phyloP scores from a whole-genome alignment of 2,797 vertebrate genomes.

The Enteromius radiatus region DNA sequence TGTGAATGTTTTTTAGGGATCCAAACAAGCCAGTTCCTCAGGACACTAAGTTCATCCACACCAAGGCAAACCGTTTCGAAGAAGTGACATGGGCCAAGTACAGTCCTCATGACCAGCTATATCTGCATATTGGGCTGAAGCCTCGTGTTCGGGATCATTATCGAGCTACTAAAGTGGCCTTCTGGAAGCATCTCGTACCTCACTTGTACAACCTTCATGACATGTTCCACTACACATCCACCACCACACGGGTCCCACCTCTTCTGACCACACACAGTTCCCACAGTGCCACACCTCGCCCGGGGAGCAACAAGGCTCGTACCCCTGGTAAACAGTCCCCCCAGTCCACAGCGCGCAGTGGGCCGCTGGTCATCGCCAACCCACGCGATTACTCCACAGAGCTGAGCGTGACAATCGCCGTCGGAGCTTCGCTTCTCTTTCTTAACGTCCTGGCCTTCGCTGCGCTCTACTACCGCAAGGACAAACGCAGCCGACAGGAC shows the following conservation, averaged over 20 bases:
- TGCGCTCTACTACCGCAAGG: conserved; percentile 89
- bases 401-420: conserved; percentile 88
- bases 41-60: conserved; percentile 92
- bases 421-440: conserved; percentile 88
- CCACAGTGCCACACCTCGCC: conserved; percentile 79
- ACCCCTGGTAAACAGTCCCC: conserved; percentile 78
- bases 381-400: conserved; percentile 89
- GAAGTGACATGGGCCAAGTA: conserved; percentile 92
- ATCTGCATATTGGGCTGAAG: conserved; percentile 89
- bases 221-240: conserved; percentile 91
- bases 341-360: conserved; percentile 83
- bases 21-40: conserved; percentile 90
- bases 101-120: conserved; percentile 87
- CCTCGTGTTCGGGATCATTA: conserved; percentile 89
- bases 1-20: conserved; percentile 71
- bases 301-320: conserved; percentile 79
- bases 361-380: conserved; percentile 85
- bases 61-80: conserved; percentile 89
- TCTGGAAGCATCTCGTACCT: conserved; percentile 90
- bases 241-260: conserved; percentile 87
- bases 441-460: conserved; percentile 89
- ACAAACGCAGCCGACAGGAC: conserved; percentile 86
- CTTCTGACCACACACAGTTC: conserved; percentile 85
- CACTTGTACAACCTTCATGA: conserved; percentile 91
- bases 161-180: conserved; percentile 89